phyloP scores from a whole-genome alignment of 2,888 invertebrate genomes.

The Teleiodes luculella region DNA sequence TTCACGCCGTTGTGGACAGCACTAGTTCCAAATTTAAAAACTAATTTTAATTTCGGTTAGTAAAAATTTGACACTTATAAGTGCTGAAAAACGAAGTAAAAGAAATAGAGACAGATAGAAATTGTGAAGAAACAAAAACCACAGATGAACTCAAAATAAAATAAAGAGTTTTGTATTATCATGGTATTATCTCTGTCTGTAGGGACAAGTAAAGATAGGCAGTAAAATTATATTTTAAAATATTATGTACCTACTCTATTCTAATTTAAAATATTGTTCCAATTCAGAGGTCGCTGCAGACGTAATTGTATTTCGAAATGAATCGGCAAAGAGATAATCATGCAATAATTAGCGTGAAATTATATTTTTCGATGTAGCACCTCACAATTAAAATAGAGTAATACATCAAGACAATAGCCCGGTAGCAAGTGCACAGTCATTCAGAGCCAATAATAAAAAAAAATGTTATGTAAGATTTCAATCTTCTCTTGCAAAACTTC shows the following conservation, averaged over 20 bases:
- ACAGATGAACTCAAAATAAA: too few relatives aligned
- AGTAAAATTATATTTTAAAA: not conserved
- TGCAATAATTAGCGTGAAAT: conserved; percentile 68
- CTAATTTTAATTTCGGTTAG: not conserved
- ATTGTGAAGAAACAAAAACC: too few relatives aligned
- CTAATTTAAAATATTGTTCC: too few relatives aligned
- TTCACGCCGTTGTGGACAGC: conserved; percentile 61
- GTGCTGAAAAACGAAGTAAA: too few relatives aligned
- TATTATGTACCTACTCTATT: too few relatives aligned
- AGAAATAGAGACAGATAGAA: not conserved
- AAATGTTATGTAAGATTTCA: not conserved
- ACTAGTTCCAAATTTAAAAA: conserved; percentile 47
- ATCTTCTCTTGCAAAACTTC: not conserved
- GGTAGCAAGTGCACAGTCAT: conserved; percentile 31
- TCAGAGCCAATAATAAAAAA: not conserved
- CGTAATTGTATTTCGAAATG: not conserved
- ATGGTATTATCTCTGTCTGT: too few relatives aligned
- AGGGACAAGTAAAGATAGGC: too few relatives aligned
- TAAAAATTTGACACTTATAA: too few relatives aligned
- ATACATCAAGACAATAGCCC: conserved; percentile 42
- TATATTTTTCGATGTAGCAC: conserved; percentile 45
- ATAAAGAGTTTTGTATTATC: too few relatives aligned
- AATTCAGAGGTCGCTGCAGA: too few relatives aligned
- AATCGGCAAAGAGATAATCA: conserved; percentile 37
- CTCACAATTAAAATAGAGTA: conserved; percentile 57